Base-by-base conservation (phyloP, 2,113 vertebrate genomes). In the Chaetura pelagica region DNA sequence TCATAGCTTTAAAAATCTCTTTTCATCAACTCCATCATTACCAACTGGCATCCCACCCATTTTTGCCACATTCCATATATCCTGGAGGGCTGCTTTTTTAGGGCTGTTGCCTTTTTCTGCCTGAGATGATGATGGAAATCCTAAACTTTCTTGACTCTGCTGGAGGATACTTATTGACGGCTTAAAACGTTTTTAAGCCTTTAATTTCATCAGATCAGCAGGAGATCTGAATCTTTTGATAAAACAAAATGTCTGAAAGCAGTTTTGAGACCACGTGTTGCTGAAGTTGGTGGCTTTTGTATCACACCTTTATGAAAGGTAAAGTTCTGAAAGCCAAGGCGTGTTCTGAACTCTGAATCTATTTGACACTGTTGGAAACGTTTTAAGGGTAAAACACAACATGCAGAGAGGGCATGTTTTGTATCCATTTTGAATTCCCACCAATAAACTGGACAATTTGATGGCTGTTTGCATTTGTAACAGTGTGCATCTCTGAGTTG, bases 361-460 rank as follows among this genome's bases (percentile, higher is more conserved):
- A 95, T 96, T 87, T 97, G 97, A 97, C 59, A 40, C 58, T 23
- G 72, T 97, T 29, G 75, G 92, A 97, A 94, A 35, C 91, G 35
- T 97, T 97, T 97, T 95, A 97, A 96, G 77, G 95, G 91, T 93
- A 90, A 95, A 96, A 89, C 61, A 75, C 63, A 90, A 96, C 95
- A 93, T 94, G 79, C 95, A 88, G 87, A 92, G 91, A 96, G 95
- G 90, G 76, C 87, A 88, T 96, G 95, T 98, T 98, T 98, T 98
- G 97, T 98, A 98, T 96, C 95, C 94, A 44, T 97, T 98, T 97
- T 98, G 88, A 96, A 98, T 96, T 97, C 95, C 96, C 97, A 78
- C 97, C 94, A 98, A 98, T 98, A 98, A 98, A 98, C 96, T 97
- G 97, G 97, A 95, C 59, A 90, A 90, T 97, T 97, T 98, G 97